phyloP scores from a whole-genome alignment of 1,140 invertebrate species.

The Hestina assimilis region DNA sequence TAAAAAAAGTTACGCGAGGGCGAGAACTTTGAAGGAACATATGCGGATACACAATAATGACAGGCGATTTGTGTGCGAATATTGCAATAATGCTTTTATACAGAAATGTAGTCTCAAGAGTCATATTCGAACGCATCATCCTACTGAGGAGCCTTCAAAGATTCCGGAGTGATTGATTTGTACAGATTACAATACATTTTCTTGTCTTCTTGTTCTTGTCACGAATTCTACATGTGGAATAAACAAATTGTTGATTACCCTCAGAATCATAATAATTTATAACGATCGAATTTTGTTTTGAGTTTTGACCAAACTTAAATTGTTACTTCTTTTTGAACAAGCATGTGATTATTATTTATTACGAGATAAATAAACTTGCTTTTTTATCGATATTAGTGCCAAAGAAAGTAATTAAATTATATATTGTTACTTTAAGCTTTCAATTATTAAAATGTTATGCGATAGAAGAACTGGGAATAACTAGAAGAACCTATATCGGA shows the following conservation, averaged over 20 bases:
- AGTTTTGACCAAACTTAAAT: too few species aligned
- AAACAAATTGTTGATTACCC: too few species aligned
- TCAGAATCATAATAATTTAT: too few species aligned
- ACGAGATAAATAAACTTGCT: too few species aligned
- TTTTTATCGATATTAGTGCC: too few species aligned
- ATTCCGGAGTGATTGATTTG: constrained; percentile 14
- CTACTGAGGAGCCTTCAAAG: constrained; percentile 42
- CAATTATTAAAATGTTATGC: background rate
- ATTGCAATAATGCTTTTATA: constrained; percentile 77
- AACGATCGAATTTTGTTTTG: too few species aligned
- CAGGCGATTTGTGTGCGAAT: constrained; percentile 68
- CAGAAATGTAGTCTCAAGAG: constrained; percentile 70
- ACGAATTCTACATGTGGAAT: too few species aligned
- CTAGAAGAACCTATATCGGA: constrained; percentile 53
- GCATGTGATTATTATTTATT: too few species aligned
- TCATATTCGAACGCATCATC: constrained; percentile 65
- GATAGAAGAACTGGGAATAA: constrained; percentile 3
- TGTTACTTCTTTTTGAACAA: background rate
- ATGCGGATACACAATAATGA: constrained; percentile 72
- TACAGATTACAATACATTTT: too few species aligned
- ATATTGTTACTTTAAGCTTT: background rate
- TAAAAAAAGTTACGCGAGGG: constrained; percentile 75
- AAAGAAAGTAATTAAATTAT: background rate
- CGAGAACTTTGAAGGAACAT: constrained; percentile 76
- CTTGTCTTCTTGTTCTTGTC: too few species aligned